These are phyloP conservation scores for Drosophila repletoides DNA, from an alignment of 1,140 invertebrate genomes.

Conservation along the genomic window DNA sequence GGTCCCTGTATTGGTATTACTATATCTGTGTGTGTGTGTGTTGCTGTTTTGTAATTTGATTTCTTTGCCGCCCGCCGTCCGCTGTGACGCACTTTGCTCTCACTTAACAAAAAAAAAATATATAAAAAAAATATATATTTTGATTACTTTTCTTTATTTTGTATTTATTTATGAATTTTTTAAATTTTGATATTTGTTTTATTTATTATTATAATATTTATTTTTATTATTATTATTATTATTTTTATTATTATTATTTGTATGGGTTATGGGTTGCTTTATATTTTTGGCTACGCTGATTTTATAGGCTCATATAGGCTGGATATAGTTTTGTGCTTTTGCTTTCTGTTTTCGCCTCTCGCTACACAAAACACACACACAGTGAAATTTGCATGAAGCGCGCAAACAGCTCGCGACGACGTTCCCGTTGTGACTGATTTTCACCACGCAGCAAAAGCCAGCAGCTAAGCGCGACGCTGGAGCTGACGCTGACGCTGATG, in stretches of 20 bases:
- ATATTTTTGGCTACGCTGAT: too few species aligned
- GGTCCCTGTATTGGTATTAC: slow-evolving; percentile 25
- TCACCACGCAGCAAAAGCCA: slow-evolving; percentile 64
- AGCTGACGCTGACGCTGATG: slow-evolving; percentile 1
- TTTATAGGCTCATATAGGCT: too few species aligned
- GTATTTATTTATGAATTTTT: slow-evolving; percentile 40
- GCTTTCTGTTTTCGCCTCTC: slow-evolving; percentile 43
- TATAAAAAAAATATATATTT: slow-evolving; percentile 7
- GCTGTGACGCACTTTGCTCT: slow-evolving; percentile 72
- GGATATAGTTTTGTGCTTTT: slow-evolving; percentile 9
- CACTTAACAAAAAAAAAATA: slow-evolving; percentile 2
- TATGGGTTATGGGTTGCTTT: slow-evolving; percentile 6
- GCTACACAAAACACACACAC: slow-evolving; percentile 11
- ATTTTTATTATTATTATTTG: slow-evolving; percentile 13
- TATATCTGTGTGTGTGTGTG: slow-evolving; percentile 43
- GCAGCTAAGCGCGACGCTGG: slow-evolving; percentile 23
- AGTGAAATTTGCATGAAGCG: slow-evolving; percentile 49
- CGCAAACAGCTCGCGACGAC: slow-evolving; percentile 81
- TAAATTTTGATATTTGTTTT: too few species aligned
- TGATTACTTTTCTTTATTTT: slow-evolving; percentile 6
- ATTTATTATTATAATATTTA: too few species aligned
- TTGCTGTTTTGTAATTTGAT: slow-evolving; percentile 80
- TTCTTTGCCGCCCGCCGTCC: slow-evolving; percentile 74
- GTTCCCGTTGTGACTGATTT: slow-evolving; percentile 82
- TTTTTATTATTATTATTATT: too few species aligned